Conservation (phyloP, 2,888 invertebrate genomes). For the Caenorhabditis zanzibari region DNA sequence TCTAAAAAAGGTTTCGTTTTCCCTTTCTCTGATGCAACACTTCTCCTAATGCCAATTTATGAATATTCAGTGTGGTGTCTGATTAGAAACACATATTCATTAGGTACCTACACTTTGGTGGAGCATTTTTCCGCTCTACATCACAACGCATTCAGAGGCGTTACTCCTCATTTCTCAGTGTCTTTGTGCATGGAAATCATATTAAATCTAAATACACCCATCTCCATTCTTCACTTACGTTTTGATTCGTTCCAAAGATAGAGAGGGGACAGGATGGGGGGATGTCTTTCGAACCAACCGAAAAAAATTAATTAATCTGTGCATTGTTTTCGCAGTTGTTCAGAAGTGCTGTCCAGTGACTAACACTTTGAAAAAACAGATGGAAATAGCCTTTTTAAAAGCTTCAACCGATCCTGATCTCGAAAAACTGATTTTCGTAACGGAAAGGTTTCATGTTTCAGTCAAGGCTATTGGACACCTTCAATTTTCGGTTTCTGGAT, state of each 20-base stretch:
- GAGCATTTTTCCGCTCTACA: neutral
- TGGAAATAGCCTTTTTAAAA: neutral
- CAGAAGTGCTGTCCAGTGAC: constrained; percentile 38
- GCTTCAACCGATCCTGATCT: too few species aligned
- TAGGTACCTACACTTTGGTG: constrained; percentile 30
- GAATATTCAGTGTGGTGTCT: constrained; percentile 54
- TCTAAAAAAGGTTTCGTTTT: constrained; percentile 3
- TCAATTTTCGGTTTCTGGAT: neutral
- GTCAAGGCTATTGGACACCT: neutral
- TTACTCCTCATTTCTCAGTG: constrained; percentile 20
- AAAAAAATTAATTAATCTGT: constrained; percentile 61
- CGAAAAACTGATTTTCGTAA: too few species aligned
- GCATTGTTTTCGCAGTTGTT: constrained; percentile 53
- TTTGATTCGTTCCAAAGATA: constrained; percentile 61
- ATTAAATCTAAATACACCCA: constrained; percentile 47
- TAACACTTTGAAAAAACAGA: constrained; percentile 9
- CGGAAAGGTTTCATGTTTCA: too few species aligned
- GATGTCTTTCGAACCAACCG: constrained; percentile 43
- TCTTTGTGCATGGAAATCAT: constrained; percentile 51
- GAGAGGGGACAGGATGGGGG: neutral
- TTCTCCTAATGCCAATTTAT: constrained; percentile 22
- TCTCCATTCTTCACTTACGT: constrained; percentile 35
- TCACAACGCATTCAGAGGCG: constrained; percentile 12
- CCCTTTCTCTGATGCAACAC: constrained; percentile 13
- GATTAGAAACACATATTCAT: constrained; percentile 61